Evolutionary conservation across 53 echinoderm and acorn worm genomes (phyloP).

Genomic region (Hippasteria phrygiana): DNA sequence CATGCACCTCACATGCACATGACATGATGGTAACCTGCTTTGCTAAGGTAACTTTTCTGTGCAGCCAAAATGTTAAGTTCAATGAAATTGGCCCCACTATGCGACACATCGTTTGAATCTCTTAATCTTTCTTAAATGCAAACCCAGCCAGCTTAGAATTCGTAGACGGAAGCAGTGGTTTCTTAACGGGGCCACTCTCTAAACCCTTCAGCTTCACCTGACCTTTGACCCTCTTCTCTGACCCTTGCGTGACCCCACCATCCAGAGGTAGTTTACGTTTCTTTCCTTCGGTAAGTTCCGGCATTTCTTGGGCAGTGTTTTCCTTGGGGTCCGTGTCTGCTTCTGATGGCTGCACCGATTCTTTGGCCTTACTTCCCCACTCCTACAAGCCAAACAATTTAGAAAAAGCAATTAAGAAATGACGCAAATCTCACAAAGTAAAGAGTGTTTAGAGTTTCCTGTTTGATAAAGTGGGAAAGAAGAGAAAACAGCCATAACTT

Average conservation of each 20-base stretch:
- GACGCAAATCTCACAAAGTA: no score
- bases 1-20: no score
- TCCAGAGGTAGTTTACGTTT: constrained; percentile 69
- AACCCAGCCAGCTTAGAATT: constrained; percentile 77
- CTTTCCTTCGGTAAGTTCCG: constrained; percentile 46
- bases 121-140: constrained; percentile 72
- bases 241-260: constrained; percentile 54
- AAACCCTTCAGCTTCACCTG: constrained; percentile 36
- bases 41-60: no score
- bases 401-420: not conserved
- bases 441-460: no score
- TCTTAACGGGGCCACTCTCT: constrained; percentile 38
- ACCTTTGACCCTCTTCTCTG: constrained; percentile 72
- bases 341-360: constrained; percentile 23
- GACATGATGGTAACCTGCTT: no score
- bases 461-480: no score
- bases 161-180: constrained; percentile 64
- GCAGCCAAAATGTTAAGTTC: no score
- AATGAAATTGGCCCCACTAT: no score
- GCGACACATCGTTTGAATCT: no score
- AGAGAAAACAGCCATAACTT: no score
- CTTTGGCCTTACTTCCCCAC: constrained; percentile 75
- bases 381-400: constrained; percentile 53
- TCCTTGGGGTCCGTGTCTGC: constrained; percentile 35
- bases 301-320: not conserved